Evolutionary conservation across 37 sponge, comb jelly and placozoan species (phyloP).

Genomic region (Corticium candelabrum): DNA sequence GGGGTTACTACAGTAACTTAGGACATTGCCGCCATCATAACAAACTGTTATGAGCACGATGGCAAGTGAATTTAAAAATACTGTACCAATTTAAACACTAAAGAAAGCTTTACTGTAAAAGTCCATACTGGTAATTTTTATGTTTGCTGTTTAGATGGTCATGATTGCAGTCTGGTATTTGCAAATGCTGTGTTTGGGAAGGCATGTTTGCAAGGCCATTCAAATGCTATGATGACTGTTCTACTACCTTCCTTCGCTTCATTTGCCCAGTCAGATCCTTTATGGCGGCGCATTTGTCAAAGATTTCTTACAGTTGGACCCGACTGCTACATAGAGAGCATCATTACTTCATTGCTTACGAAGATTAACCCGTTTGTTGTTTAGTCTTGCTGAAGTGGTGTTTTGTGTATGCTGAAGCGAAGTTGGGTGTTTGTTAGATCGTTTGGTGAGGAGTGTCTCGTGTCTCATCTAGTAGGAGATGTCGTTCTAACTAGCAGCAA

Average conservation of each 20-base stretch:
- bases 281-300: conserved; percentile 36
- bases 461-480: conserved; percentile 29
- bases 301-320: conserved; percentile 19
- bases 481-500: conserved; percentile 18
- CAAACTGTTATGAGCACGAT: no score
- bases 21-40: no score
- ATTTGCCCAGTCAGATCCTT: not conserved
- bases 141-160: no score
- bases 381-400: not conserved
- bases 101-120: no score
- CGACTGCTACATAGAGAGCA: conserved; percentile 21
- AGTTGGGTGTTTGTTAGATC: not conserved
- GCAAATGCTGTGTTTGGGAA: no score
- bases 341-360: conserved; percentile 20
- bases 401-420: not conserved
- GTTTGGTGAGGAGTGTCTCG: conserved; percentile 6
- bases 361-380: conserved; percentile 27
- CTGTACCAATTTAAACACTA: no score
- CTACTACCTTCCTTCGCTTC: conserved; percentile 24
- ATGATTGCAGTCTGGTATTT: no score
- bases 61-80: no score
- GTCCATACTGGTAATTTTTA: no score
- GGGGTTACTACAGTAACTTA: no score
- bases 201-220: not conserved
- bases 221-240: conserved; percentile 17